phyloP scores from a whole-genome alignment of 1,140 invertebrate species.

The Ceratina calcarata region DNA sequence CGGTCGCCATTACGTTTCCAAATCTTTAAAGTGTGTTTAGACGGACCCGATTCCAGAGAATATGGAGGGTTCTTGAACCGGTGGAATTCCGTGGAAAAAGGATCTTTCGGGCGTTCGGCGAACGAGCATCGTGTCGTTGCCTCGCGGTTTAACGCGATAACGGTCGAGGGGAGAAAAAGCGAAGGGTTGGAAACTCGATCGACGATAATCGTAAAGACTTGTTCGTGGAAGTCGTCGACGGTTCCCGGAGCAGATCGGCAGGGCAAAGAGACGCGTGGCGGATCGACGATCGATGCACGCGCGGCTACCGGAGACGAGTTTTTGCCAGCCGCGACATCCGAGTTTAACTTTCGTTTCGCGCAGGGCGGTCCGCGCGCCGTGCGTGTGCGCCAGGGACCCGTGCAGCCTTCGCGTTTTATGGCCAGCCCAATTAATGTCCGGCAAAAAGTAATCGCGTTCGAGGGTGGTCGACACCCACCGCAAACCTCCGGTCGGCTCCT shows the following conservation, averaged over 20 bases:
- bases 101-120: background rate
- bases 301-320: constrained; percentile 69
- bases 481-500: constrained; percentile 40
- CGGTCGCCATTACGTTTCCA: constrained; percentile 80
- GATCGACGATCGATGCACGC: constrained; percentile 49
- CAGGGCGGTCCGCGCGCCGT: constrained; percentile 48
- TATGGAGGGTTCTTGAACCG: constrained; percentile 12
- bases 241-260: constrained; percentile 33
- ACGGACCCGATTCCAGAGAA: constrained; percentile 57
- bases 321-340: constrained; percentile 61
- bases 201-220: constrained; percentile 40
- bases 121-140: too few relatives aligned
- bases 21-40: constrained; percentile 82
- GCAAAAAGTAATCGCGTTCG: constrained; percentile 69
- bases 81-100: background rate
- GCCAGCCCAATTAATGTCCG: constrained; percentile 71
- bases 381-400: constrained; percentile 44
- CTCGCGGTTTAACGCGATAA: background rate
- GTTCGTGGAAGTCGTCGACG: constrained; percentile 29
- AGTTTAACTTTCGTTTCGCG: constrained; percentile 65
- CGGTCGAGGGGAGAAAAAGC: background rate
- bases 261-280: constrained; percentile 22
- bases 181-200: background rate
- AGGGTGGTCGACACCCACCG: constrained; percentile 72
- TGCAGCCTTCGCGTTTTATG: constrained; percentile 68